Conservation (phyloP, 1,140 invertebrate species). For the Pseudomyrmex pallidus region DNA sequence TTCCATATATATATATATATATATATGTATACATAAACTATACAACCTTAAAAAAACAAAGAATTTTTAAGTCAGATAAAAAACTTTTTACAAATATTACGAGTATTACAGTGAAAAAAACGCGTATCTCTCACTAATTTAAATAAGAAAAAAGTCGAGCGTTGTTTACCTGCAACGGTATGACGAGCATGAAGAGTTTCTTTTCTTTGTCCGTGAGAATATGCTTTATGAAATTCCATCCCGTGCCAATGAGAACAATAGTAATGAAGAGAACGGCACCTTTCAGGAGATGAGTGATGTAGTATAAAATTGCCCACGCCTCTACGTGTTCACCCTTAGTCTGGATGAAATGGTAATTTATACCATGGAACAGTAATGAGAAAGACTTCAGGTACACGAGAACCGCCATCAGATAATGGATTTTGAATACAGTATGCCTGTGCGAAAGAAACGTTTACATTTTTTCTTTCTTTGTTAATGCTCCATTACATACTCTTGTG, state of each 20-base stretch:
- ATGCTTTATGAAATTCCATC: conserved; percentile 99
- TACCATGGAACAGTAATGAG: conserved; percentile 97
- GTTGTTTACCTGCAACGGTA: conserved; percentile 94
- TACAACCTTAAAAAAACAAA: background rate
- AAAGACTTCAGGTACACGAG: conserved; percentile 97
- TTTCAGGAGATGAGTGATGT: conserved; percentile 98
- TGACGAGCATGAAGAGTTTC: conserved; percentile 99
- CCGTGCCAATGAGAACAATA: conserved; percentile 98
- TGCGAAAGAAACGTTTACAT: background rate
- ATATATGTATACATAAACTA: background rate
- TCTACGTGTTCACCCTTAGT: conserved; percentile 97
- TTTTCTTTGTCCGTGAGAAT: conserved; percentile 98
- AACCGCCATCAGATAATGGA: conserved; percentile 98
- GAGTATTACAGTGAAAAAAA: background rate
- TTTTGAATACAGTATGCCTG: conserved; percentile 95
- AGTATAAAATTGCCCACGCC: conserved; percentile 98
- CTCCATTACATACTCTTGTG: background rate
- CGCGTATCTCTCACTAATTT: background rate
- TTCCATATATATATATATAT: no score
- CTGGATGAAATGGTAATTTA: conserved; percentile 98
- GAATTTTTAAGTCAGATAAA: conserved; percentile 18
- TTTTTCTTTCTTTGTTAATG: background rate
- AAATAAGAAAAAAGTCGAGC: conserved; percentile 1
- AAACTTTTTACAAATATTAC: background rate
- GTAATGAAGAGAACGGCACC: conserved; percentile 98